phyloP scores from a whole-genome alignment of 2,113 vertebrate genomes.

The Lophura nycthemera region DNA sequence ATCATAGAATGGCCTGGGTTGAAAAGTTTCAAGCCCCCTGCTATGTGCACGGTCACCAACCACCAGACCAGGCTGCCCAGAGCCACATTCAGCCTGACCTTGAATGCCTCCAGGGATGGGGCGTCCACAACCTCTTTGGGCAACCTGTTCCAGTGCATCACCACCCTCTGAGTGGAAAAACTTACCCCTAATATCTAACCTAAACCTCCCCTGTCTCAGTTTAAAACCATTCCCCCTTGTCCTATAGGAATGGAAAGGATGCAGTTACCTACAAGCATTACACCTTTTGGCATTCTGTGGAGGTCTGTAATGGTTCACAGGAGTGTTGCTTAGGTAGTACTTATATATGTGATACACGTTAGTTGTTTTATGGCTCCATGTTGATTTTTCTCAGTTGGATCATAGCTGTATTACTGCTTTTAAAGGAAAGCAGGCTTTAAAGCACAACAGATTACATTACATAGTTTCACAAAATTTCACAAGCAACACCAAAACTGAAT shows the following conservation, averaged over 20 bases:
- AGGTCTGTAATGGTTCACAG: background rate
- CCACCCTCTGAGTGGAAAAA: too few relatives aligned
- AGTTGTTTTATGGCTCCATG: background rate
- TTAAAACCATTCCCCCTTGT: too few relatives aligned
- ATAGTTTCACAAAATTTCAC: background rate
- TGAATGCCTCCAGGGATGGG: too few relatives aligned
- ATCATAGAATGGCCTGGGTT: too few relatives aligned
- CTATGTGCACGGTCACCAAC: too few relatives aligned
- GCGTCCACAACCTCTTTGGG: too few relatives aligned
- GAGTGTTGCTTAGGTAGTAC: background rate
- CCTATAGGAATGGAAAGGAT: background rate
- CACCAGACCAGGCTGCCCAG: too few relatives aligned
- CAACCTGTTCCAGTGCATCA: too few relatives aligned
- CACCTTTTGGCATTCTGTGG: background rate
- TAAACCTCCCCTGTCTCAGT: too few relatives aligned
- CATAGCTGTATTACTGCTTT: background rate
- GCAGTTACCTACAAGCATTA: background rate
- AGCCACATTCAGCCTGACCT: too few relatives aligned
- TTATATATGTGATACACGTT: background rate
- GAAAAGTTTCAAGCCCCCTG: too few relatives aligned
- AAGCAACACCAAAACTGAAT: background rate
- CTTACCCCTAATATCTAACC: too few relatives aligned
- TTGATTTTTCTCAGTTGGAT: background rate
- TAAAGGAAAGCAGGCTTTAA: background rate
- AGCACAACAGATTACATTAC: background rate